phyloP scores from a whole-genome alignment of 2,797 vertebrate species.

The Botia almorhae region DNA sequence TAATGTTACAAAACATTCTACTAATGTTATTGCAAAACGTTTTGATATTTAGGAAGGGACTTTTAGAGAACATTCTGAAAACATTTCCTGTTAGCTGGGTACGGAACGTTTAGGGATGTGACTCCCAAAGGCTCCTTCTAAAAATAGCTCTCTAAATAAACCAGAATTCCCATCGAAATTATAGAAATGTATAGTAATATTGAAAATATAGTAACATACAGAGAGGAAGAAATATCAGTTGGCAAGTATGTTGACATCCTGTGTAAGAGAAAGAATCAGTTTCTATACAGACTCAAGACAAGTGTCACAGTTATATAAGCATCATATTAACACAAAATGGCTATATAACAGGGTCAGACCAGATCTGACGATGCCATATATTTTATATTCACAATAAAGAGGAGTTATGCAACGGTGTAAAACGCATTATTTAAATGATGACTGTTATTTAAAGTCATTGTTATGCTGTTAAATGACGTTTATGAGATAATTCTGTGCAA shows the following conservation, averaged over 20 bases:
- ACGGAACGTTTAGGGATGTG: slow-evolving; percentile 19
- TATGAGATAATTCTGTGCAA: neutral
- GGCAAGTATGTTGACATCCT: slow-evolving; percentile 18
- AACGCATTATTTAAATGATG: neutral
- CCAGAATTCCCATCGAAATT: slow-evolving; percentile 50
- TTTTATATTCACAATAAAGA: neutral
- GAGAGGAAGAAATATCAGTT: slow-evolving; percentile 19
- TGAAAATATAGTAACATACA: too few species aligned
- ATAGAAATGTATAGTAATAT: too few species aligned
- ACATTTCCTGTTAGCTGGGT: too few species aligned
- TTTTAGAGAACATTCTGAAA: too few species aligned
- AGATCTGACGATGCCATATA: neutral
- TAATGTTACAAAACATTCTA: too few species aligned
- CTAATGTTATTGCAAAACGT: too few species aligned
- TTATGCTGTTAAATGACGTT: neutral
- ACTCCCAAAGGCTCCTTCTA: slow-evolving; percentile 31
- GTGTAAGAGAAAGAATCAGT: slow-evolving; percentile 13
- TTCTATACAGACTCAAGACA: slow-evolving; percentile 3
- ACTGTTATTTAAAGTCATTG: neutral
- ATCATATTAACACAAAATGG: neutral
- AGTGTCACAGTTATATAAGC: neutral
- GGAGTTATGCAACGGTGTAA: neutral
- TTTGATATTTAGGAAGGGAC: too few species aligned
- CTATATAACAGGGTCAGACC: neutral
- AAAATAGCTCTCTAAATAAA: slow-evolving; percentile 59